Conservation (phyloP, 2,113 vertebrate species). For the Oenanthe oenanthe region DNA sequence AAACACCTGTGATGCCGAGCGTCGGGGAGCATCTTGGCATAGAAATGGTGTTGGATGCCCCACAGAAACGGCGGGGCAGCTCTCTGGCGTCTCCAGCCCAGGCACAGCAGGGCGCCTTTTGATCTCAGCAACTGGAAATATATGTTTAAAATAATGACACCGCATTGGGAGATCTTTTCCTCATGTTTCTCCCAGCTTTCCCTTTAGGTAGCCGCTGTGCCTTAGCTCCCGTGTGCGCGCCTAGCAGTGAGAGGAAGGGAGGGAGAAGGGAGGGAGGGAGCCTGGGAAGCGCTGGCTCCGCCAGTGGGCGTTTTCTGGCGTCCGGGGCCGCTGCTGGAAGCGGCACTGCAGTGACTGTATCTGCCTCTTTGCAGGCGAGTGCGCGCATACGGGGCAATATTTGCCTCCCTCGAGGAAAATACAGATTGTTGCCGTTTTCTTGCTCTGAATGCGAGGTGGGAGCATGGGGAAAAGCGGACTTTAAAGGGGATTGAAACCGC, state of each 20-base stretch:
- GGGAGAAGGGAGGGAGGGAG: slow-evolving; percentile 30
- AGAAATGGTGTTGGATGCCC: background rate
- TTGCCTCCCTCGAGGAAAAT: background rate
- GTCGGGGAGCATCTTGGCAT: fast-evolving
- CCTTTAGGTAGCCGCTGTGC: background rate
- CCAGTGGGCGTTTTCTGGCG: slow-evolving; percentile 74
- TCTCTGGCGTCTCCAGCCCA: background rate
- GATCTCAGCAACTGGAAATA: background rate
- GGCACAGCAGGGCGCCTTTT: background rate
- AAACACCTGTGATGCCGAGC: background rate
- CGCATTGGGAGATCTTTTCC: background rate
- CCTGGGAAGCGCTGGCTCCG: slow-evolving; percentile 53
- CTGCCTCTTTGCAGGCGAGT: slow-evolving; percentile 26
- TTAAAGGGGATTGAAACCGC: background rate
- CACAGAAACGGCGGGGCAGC: background rate
- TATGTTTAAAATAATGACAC: background rate
- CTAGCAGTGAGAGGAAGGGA: background rate
- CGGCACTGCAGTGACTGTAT: slow-evolving; percentile 59
- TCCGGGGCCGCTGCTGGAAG: slow-evolving; percentile 41
- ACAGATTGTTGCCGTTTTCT: background rate
- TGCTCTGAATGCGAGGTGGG: slow-evolving; percentile 21
- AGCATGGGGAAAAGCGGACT: slow-evolving; percentile 31
- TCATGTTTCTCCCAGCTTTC: background rate
- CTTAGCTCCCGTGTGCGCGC: background rate
- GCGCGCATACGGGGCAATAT: background rate